These are phyloP conservation scores for Torymus aiolomorphi DNA, from an alignment of 2,888 invertebrate genomes.

Conservation along the genomic window DNA sequence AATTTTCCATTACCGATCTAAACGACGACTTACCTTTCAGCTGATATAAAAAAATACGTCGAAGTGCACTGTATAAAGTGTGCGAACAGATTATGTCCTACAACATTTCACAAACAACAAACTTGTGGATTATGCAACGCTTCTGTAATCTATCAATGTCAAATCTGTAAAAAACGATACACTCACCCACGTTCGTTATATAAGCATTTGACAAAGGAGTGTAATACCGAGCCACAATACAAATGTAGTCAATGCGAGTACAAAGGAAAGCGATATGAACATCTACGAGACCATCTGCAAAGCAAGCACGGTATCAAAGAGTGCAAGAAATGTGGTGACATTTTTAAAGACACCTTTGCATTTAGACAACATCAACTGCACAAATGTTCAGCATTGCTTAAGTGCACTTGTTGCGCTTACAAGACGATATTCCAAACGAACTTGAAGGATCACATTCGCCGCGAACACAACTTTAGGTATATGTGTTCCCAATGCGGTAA, in stretches of 20 bases:
- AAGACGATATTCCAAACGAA: neutral
- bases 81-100: neutral
- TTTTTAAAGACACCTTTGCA: neutral
- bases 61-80: neutral
- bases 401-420: neutral
- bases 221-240: neutral
- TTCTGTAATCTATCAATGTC: neutral
- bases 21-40: neutral
- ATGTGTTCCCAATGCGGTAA: conserved; percentile 1
- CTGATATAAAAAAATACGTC: neutral
- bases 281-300: neutral
- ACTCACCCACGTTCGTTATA: neutral
- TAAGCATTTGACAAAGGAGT: neutral
- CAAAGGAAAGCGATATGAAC: conserved; percentile 4
- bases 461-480: neutral
- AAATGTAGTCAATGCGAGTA: conserved; percentile 3
- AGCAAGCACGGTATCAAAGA: neutral
- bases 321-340: neutral
- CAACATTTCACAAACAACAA: neutral
- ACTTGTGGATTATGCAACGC: neutral
- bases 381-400: neutral
- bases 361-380: neutral
- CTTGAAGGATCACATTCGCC: neutral
- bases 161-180: neutral
- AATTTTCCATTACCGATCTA: no score